These are phyloP conservation scores for Melolontha melolontha DNA, from an alignment of 2,888 invertebrate genomes.

Conservation along the genomic window DNA sequence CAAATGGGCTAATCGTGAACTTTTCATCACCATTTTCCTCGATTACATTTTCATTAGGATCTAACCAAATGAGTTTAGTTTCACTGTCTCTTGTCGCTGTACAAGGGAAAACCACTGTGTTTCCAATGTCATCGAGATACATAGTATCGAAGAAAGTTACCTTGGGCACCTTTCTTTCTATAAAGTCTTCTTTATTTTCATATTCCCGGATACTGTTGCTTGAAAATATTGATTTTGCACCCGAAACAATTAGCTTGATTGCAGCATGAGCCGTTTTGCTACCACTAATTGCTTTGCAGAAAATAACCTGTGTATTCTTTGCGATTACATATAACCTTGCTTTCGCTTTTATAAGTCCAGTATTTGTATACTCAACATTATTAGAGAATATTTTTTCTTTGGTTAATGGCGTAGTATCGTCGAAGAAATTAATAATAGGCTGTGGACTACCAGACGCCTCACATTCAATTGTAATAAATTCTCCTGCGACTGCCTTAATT, in stretches of 20 bases:
- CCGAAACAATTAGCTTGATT: constrained; percentile 69
- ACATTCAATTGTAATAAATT: constrained; percentile 78
- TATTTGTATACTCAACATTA: constrained; percentile 68
- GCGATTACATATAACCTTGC: constrained; percentile 80
- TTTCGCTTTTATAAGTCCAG: constrained; percentile 73
- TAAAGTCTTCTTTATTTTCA: constrained; percentile 45
- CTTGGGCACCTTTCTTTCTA: constrained; percentile 59
- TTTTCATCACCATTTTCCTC: constrained; percentile 67
- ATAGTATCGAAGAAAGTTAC: constrained; percentile 62
- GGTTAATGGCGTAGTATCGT: constrained; percentile 73
- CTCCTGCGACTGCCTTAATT: constrained; percentile 64
- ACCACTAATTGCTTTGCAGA: constrained; percentile 80
- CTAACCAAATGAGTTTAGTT: constrained; percentile 76
- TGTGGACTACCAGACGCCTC: constrained; percentile 81
- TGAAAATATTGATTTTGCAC: constrained; percentile 60
- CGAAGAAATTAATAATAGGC: constrained; percentile 85
- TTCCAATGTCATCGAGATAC: constrained; percentile 67
- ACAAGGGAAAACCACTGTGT: constrained; percentile 77
- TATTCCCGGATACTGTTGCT: constrained; percentile 56
- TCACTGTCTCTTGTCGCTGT: constrained; percentile 73
- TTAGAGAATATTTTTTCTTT: constrained; percentile 75
- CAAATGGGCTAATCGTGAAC: constrained; percentile 72
- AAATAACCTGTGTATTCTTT: constrained; percentile 75
- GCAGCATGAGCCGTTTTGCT: constrained; percentile 70
- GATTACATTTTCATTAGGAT: constrained; percentile 68